Base-by-base conservation (phyloP, 2,113 vertebrate species). In the Misgurnus anguillicaudatus region DNA sequence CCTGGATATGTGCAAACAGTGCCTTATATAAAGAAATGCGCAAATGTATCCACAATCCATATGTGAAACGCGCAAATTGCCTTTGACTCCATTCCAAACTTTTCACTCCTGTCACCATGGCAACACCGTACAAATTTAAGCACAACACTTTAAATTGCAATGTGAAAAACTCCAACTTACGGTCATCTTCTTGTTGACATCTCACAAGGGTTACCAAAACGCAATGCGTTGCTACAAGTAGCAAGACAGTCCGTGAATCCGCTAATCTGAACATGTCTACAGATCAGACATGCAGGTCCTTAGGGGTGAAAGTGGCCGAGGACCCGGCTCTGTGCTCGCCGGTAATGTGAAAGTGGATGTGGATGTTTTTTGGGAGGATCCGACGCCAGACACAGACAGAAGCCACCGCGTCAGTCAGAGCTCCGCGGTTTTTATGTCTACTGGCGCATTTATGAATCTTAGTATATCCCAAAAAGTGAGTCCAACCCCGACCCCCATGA, bases 181-280 rank as follows among this genome's bases (percentile, higher is more conserved):
- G 93, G 87, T 92, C 90, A 19, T 92, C 91, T 73, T 91, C 91
- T 36, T 89, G 85, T 82, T 95, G 94, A 91, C 94, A 94, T 89
- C 91, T 91, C 90, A 94, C 94, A 86, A 94, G 55, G 76, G 92
- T 88, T 87, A 94, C 87, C 91, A 94, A 92, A 89, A 94, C 87
- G 87, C 91, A 86, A 85, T 94, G 94, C 81, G 91, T 91, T 87
- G 94, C 94, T 92, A 93, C 92, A 84, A 95, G 91, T 87, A 95
- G 93, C 94, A 94, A 91, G 86, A 95, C 87, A 91, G 93, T 95
- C 92, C 94, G 93, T 90, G 94, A 94, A 85, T 94, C 91, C 94
- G 92, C 90, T 91, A 93, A 94, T 91, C 91, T 89, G 86, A 94
- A 92, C 94, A 95, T 95, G 93, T 94, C 94, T 95, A 94, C 93